Evolutionary conservation across 2,797 vertebrate species (phyloP).

Genomic region (Rachycentron canadum): DNA sequence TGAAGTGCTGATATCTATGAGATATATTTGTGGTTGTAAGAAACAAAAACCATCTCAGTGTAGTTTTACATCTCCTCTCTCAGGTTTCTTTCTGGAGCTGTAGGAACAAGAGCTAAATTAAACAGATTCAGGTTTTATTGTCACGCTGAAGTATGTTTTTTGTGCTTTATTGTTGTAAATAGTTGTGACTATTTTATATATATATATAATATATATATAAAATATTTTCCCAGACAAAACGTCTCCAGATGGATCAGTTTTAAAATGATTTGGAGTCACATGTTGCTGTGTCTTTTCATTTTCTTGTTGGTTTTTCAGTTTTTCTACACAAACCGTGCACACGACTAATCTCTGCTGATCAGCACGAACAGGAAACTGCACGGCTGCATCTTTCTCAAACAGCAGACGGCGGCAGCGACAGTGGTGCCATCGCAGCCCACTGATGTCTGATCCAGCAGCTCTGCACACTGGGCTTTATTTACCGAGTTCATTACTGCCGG

Average conservation of each 20-base stretch:
- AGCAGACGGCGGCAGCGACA: background rate
- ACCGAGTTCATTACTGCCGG: background rate
- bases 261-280: background rate
- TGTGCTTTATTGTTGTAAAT: background rate
- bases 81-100: no score
- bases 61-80: no score
- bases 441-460: background rate
- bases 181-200: no score
- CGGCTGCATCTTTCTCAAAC: conserved; percentile 3
- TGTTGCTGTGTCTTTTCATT: background rate
- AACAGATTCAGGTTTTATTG: no score
- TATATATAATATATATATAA: no score
- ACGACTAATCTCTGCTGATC: conserved; percentile 5
- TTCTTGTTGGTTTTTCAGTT: background rate
- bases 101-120: no score
- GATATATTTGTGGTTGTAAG: no score
- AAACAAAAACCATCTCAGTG: no score
- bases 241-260: background rate
- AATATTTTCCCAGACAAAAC: no score
- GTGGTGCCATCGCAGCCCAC: background rate
- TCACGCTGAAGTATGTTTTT: no score
- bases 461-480: background rate
- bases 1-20: no score
- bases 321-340: background rate
- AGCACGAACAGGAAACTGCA: background rate